Evolutionary conservation across 2,113 vertebrate genomes (phyloP).

Genomic region (Pluvianellus socialis): DNA sequence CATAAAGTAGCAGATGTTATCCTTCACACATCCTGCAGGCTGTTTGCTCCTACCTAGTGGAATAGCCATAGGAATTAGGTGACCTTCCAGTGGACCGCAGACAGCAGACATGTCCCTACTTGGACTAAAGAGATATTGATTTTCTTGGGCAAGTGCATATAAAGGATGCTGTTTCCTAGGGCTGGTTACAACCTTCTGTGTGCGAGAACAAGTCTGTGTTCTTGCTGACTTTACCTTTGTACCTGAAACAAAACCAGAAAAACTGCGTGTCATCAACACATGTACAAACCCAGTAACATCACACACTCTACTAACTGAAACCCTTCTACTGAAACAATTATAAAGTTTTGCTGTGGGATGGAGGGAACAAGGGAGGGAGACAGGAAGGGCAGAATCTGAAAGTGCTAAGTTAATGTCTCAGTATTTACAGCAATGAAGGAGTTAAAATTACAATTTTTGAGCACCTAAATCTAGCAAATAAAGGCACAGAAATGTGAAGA

Average conservation of each 20-base stretch:
- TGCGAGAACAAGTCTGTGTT: constrained; percentile 81
- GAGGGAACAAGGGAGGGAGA: background rate
- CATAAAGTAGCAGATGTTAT: background rate
- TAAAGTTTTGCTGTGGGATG: background rate
- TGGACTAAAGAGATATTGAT: constrained; percentile 75
- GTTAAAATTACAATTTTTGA: background rate
- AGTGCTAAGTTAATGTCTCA: background rate
- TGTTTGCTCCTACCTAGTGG: constrained; percentile 82
- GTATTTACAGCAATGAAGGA: background rate
- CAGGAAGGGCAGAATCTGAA: background rate
- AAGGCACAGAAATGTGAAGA: background rate
- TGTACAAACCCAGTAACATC: background rate
- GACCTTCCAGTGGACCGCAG: constrained; percentile 69
- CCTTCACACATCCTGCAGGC: background rate
- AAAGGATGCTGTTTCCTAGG: background rate
- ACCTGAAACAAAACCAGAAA: constrained; percentile 72
- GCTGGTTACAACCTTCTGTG: background rate
- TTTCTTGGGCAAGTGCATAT: constrained; percentile 18
- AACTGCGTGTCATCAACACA: background rate
- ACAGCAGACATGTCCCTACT: constrained; percentile 37
- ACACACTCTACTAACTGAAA: background rate
- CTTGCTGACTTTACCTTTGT: constrained; percentile 86
- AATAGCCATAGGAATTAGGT: constrained; percentile 84
- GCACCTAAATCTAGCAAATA: background rate
- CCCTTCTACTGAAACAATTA: background rate